Base-by-base conservation (phyloP, 2,888 invertebrate genomes). In the Cecidostiba fungosa region DNA sequence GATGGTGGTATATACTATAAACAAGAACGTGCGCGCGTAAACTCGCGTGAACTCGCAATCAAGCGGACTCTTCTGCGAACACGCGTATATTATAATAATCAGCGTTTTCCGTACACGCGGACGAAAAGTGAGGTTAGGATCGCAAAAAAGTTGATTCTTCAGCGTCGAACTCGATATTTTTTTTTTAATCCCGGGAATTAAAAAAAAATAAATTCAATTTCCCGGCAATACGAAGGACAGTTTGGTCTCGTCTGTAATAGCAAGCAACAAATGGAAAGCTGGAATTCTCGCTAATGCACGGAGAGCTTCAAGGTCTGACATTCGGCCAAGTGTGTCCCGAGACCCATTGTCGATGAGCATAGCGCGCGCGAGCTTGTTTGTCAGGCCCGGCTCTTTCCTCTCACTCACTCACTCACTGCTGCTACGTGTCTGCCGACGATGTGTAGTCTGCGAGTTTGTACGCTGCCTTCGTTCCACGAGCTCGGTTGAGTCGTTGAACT, bases 21-120 rank as follows among this genome's bases (percentile, higher is more conserved):
- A 6, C 54, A 19, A 62, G 84, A 69, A 74, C 80, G 32, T 54
- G 43, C 26, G 29, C 14, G 70, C 54, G 85, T 77, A 81, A 85
- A 85, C 80, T 77, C 81, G 70, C 70, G 26, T 85, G 79, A 81
- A 85, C 80, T 85, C 81, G 32, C 62, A 32, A 77, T 83, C 59
- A 77, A 82, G 69, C 50, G 47, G 32, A 69, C 39, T 23, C 59
- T 39, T 72, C 39, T 32, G 26, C 39, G 39, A 39, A 70, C 2
- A 8, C 29, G 66, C 29, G 66, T n/a, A 8, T 8, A 23, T 10
- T n/a, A 23, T n/a, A n/a, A n/a, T n/a, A n/a, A n/a, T n/a, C 54
- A 54, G 19, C n/a, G 54, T 5, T 5, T 54, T 16, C n/a, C 19
- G 54, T n/a, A 5, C 5, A 10, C 59, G 59, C 23, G 59, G 23